Evolutionary conservation across 2,888 invertebrate species (phyloP).

Genomic region (Agrotis clavis): DNA sequence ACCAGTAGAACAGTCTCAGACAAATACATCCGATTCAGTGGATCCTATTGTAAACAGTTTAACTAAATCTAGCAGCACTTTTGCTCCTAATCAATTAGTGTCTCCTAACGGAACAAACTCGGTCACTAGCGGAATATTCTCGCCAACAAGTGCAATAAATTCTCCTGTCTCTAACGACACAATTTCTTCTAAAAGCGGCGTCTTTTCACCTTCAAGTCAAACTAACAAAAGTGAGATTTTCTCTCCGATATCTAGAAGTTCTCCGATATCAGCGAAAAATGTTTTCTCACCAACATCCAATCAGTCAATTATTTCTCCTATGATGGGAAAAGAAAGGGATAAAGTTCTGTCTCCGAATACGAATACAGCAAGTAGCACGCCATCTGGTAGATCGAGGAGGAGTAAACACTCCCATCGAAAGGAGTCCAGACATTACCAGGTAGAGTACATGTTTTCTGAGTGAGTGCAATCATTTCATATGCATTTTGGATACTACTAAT

Average conservation of each 20-base stretch:
- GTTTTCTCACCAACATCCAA: constrained; percentile 88
- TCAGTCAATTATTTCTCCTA: constrained; percentile 86
- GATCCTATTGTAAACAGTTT: constrained; percentile 85
- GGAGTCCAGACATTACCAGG: constrained; percentile 94
- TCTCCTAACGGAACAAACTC: constrained; percentile 90
- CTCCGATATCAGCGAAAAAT: constrained; percentile 87
- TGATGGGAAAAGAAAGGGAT: constrained; percentile 84
- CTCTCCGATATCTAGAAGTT: constrained; percentile 87
- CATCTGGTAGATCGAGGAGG: constrained; percentile 90
- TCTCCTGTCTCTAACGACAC: constrained; percentile 90
- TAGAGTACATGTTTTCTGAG: constrained; percentile 73
- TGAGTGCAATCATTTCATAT: constrained; percentile 53
- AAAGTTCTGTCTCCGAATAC: constrained; percentile 87
- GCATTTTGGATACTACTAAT: constrained; percentile 75
- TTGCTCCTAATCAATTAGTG: constrained; percentile 85
- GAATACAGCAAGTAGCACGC: constrained; percentile 90
- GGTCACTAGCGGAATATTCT: constrained; percentile 90
- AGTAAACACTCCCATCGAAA: constrained; percentile 92
- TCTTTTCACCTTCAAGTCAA: constrained; percentile 89
- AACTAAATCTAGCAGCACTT: constrained; percentile 84
- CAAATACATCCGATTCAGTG: constrained; percentile 83
- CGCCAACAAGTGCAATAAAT: constrained; percentile 90
- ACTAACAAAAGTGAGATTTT: constrained; percentile 89
- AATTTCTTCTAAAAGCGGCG: constrained; percentile 89
- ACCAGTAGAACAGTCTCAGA: constrained; percentile 85